phyloP scores from a whole-genome alignment of 1,140 invertebrate species.

The Drosophila ogumai region DNA sequence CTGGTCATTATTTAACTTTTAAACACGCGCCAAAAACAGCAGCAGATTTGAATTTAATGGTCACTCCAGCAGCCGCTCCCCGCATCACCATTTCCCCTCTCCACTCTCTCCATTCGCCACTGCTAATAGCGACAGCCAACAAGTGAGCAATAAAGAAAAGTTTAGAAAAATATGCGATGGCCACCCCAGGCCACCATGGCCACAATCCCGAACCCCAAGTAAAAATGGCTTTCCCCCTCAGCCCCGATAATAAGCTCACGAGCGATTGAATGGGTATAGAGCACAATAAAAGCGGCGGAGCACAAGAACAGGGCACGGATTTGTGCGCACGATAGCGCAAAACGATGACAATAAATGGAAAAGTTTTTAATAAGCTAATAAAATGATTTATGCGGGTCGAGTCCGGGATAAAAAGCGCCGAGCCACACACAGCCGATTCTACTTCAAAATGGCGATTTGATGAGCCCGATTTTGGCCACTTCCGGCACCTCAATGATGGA shows the following conservation, averaged over 20 bases:
- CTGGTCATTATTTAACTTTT: constrained; percentile 80
- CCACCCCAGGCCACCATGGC: constrained; percentile 5
- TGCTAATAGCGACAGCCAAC: constrained; percentile 71
- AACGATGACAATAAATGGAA: constrained; percentile 85
- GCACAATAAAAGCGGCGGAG: constrained; percentile 62
- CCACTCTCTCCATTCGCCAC: constrained; percentile 1
- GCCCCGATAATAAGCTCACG: constrained; percentile 71
- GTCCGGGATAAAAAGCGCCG: constrained; percentile 38
- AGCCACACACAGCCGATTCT: constrained; percentile 6
- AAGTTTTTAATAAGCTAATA: constrained; percentile 85
- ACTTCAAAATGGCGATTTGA: constrained; percentile 51
- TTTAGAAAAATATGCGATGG: constrained; percentile 81
- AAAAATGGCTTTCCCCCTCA: constrained; percentile 7
- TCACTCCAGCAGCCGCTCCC: constrained; percentile 43
- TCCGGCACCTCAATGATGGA: constrained; percentile 35
- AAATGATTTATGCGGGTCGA: constrained; percentile 82
- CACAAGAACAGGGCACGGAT: constrained; percentile 69
- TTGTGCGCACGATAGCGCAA: constrained; percentile 83
- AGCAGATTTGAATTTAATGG: constrained; percentile 82
- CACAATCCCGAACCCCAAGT: constrained; percentile 8
- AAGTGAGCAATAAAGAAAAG: constrained; percentile 84
- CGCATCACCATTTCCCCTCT: neutral
- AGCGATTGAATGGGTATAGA: constrained; percentile 77
- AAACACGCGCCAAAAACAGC: constrained; percentile 75
- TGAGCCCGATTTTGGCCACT: constrained; percentile 39